Evolutionary conservation across 2,113 vertebrate genomes (phyloP).

Genomic region (Sylvia atricapilla): DNA sequence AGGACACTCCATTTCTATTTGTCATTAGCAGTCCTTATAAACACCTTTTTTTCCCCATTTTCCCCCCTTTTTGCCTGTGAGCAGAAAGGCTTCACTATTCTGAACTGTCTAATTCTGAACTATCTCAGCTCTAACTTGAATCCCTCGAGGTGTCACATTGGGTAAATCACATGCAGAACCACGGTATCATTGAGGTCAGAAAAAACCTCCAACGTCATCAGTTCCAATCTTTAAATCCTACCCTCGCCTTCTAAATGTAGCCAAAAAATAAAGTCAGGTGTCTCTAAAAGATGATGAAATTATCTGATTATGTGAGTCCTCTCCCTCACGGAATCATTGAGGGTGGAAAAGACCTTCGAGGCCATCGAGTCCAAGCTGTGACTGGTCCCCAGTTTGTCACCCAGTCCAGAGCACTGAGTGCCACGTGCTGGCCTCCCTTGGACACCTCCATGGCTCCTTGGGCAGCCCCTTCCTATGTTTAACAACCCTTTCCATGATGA

Average conservation of each 20-base stretch:
- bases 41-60: fast-evolving
- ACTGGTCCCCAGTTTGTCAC: background rate
- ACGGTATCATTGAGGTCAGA: background rate
- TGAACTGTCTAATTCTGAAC: too few species aligned
- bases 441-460: background rate
- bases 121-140: background rate
- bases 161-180: background rate
- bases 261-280: background rate
- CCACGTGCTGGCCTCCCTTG: background rate
- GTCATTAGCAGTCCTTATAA: background rate
- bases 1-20: background rate
- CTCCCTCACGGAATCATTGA: background rate
- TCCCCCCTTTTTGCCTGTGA: background rate
- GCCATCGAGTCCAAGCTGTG: background rate
- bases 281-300: background rate
- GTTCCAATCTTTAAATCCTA: background rate
- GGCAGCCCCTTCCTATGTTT: background rate
- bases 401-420: background rate
- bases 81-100: background rate
- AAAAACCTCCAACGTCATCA: background rate
- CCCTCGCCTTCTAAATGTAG: background rate
- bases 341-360: background rate
- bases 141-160: background rate
- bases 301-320: background rate
- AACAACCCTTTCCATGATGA: background rate